phyloP scores from a whole-genome alignment of 2,113 vertebrate species.

The Odobenus rosmarus region DNA sequence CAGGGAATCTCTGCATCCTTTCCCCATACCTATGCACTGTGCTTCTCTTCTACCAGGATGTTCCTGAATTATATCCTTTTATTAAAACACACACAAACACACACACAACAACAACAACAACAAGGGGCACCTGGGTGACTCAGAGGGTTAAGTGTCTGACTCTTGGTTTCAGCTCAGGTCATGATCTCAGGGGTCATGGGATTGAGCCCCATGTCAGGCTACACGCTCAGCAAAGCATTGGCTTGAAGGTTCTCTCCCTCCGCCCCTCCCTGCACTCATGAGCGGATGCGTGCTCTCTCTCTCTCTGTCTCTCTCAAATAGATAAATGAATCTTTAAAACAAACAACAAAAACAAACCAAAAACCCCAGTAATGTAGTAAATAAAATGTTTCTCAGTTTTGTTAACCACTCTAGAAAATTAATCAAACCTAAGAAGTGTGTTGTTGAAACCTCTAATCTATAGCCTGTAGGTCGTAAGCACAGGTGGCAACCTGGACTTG shows the following conservation, averaged over 20 bases:
- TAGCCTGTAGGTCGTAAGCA: background rate
- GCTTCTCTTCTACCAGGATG: background rate
- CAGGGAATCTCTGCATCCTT: background rate
- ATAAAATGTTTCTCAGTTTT: background rate
- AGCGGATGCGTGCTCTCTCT: background rate
- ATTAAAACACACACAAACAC: background rate
- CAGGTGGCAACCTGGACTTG: background rate
- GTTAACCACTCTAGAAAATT: background rate
- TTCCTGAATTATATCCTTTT: background rate
- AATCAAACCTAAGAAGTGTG: background rate
- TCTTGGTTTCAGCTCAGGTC: background rate
- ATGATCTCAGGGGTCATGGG: background rate
- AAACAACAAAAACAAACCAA: background rate
- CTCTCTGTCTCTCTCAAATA: background rate
- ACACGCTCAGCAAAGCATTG: background rate
- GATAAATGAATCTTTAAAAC: background rate
- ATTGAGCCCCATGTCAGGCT: background rate
- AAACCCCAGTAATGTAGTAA: background rate
- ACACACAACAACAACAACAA: background rate
- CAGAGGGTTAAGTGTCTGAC: background rate
- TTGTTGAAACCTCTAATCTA: background rate
- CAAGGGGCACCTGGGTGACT: background rate
- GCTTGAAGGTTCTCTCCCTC: background rate
- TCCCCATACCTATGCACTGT: background rate
- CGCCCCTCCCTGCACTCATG: background rate